Evolutionary conservation across 2,888 invertebrate species (phyloP), one percentile per base, ranked within the genome.

Genomic region (Brenthis daphne): DNA sequence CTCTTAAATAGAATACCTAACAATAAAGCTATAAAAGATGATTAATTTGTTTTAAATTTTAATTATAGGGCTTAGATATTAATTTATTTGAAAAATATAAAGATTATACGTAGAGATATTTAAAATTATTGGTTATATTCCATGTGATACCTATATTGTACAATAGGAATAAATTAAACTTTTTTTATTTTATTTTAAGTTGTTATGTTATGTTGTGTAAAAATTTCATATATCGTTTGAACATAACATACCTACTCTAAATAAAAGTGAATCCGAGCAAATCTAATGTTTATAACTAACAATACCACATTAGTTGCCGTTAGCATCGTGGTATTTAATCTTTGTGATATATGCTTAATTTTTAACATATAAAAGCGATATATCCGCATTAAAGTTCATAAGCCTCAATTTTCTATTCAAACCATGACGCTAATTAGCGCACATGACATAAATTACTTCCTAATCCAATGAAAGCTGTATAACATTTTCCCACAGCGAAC

Each of bases 361-460:
- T 53, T 57, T 65, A 53, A 50, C 57, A 67, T 37, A 66, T 55
- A 66, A 51, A 65, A 66, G 58, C 63, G 43, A 61, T 64, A 75
- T 72, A 68, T 74, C 74, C 75, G 68, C 58, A 68, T 58, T 67
- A 64, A 67, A 68, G 68, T 73, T 76, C 71, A 74, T 72, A 75
- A 64, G 67, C 71, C 69, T 67, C 68, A 57, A 51, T 65, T 66
- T 57, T 29, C 58, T 69, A 73, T 68, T 70, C 75, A 75, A 63
- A 73, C 71, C 71, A 65, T 72, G 73, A 65, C 70, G 71, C 67
- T 74, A 69, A 73, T 74, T 73, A 67, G 68, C 66, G 65, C 63
- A 66, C 57, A 66, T 73, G 73, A 72, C 70, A 85, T 84, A 85
- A 83, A 87, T 83, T 73, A 84, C 88, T 88, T 90, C 90, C 90